A percentile compares a stretch with the other conserved stretches of the same genome.
These are phyloP conservation scores for Lepidurus couesii DNA, from an alignment of 1,140 invertebrate species.

Conservation along the genomic window DNA sequence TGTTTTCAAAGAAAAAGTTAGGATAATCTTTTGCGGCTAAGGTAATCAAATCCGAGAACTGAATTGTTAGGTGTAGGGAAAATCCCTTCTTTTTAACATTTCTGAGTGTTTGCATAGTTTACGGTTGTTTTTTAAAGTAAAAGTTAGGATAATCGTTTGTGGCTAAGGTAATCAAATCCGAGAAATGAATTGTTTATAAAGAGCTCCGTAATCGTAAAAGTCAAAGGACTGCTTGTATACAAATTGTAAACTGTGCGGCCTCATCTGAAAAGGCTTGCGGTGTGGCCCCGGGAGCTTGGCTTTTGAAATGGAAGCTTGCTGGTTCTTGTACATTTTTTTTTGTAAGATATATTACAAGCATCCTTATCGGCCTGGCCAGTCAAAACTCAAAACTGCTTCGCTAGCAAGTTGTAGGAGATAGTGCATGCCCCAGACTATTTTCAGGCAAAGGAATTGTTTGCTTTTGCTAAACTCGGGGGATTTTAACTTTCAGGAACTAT, in stretches of 20 bases:
- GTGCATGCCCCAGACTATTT: neutral
- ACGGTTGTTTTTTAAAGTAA: neutral
- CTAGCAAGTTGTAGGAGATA: no score
- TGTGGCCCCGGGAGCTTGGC: no score
- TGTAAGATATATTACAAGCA: no score
- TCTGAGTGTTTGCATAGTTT: neutral
- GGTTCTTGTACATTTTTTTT: no score
- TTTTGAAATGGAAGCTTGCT: no score
- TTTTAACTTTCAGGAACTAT: neutral
- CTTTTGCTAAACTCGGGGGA: neutral
- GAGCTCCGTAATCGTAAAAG: constrained; percentile 13
- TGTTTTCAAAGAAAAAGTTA: neutral
- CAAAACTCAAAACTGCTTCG: no score
- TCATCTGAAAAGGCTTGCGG: no score
- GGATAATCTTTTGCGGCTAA: neutral
- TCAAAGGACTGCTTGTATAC: constrained; percentile 18
- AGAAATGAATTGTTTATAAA: neutral
- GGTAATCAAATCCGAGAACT: neutral
- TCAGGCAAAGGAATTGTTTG: neutral
- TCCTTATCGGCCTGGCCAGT: no score
- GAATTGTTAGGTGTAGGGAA: neutral
- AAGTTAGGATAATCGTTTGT: neutral
- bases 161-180: neutral
- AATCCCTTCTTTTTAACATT: neutral
- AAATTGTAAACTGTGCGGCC: neutral